Base-by-base conservation (phyloP, 2,888 invertebrate genomes). In the Nomada ferruginata region DNA sequence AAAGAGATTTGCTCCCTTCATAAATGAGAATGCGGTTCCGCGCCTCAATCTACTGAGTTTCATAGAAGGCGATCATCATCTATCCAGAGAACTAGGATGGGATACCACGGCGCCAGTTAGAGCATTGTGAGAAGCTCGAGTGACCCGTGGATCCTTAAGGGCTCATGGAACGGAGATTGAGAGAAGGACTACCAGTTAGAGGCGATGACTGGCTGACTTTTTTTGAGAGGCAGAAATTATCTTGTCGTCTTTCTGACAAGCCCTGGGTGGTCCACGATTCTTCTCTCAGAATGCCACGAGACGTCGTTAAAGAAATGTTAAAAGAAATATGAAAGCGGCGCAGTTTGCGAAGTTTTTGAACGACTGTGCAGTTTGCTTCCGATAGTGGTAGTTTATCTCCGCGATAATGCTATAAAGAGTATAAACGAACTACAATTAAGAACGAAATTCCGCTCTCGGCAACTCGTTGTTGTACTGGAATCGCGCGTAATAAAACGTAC, bases 181-280 rank as follows among this genome's bases (percentile, higher is more conserved):
- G 92, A 92, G 92, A 91, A 93, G 92, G 93, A 93, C 92, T 91
- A 93, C 92, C 92, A 93, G 93, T 93, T 93, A 93, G 92, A 90
- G 92, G 90, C 92, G 92, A 93, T 93, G 93, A 93, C 93, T 92
- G 83, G 88, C 91, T 91, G 88, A 91, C 89, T 91, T 92, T 93
- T 36, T 92, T 91, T 88, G 90, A 93, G 92, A 91, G 92, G 85
- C 91, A 89, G 82, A 81, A 93, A 92, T 92, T 92, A 92, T 92
- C 91, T 87, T 91, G 92, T 91, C 92, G 89, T 87, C 85, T 83
- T 87, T 79, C 86, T 89, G 87, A 92, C 85, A 89, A 88, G 88
- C 89, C 89, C 78, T 92, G 92, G 93, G 93, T 93, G 93, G 93
- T 92, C 93, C 88, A 73, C 77, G 72, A 73, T 79, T 78, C 71